phyloP scores from a whole-genome alignment of 30 jellyfish, hydroid and myxozoan genomes.

The Sanderia malayensis region DNA sequence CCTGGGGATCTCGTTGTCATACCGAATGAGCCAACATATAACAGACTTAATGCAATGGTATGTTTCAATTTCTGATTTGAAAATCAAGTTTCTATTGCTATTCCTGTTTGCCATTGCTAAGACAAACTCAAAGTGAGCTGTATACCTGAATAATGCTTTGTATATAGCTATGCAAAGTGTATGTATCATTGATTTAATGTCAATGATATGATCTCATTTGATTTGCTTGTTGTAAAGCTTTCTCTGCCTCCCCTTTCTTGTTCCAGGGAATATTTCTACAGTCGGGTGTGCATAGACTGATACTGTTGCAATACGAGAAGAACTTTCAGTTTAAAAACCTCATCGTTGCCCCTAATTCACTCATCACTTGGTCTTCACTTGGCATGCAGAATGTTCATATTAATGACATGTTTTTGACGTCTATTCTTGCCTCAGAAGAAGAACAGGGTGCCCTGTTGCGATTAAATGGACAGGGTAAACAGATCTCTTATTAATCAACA shows the following conservation, averaged over 20 bases:
- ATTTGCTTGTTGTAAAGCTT: too few species aligned
- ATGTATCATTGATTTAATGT: too few species aligned
- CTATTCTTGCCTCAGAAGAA: neutral
- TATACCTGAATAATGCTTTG: too few species aligned
- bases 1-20: constrained; percentile 12
- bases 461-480: constrained; percentile 50
- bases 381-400: constrained; percentile 82
- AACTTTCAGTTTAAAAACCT: constrained; percentile 53
- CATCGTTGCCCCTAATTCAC: constrained; percentile 60
- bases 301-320: constrained; percentile 43
- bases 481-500: too few species aligned
- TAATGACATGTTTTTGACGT: constrained; percentile 33
- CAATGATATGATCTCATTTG: too few species aligned
- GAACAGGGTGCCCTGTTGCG: constrained; percentile 21
- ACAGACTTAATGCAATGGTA: constrained; percentile 32
- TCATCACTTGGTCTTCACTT: constrained; percentile 67
- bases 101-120: too few species aligned
- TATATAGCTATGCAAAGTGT: too few species aligned
- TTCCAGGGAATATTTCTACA: constrained; percentile 44
- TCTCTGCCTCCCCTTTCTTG: too few species aligned
- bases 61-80: neutral
- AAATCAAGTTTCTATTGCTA: too few species aligned
- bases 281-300: constrained; percentile 55
- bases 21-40: constrained; percentile 48
- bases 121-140: too few species aligned